Conservation (phyloP, 37 sponge, comb jelly and placozoan genomes). For the Petrosia ficiformis region DNA sequence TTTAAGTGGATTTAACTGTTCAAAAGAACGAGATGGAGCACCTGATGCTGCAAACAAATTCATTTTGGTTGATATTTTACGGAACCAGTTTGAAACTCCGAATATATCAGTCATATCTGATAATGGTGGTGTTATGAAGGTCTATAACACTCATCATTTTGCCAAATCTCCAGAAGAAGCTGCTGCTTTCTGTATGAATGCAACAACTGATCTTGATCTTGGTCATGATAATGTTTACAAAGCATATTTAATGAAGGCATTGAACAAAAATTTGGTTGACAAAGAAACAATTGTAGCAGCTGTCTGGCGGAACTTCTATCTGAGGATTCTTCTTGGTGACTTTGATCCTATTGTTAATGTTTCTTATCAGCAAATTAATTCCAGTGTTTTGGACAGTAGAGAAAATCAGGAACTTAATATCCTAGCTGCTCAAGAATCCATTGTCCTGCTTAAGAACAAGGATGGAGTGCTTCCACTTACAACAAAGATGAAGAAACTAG, state of each 20-base stretch:
- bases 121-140: conserved; percentile 45
- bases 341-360: too few relatives aligned
- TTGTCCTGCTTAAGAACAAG: conserved; percentile 51
- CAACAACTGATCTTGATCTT: conserved; percentile 65
- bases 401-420: too few relatives aligned
- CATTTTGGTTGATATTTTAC: conserved; percentile 50
- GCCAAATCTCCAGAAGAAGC: conserved; percentile 14
- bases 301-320: conserved; percentile 54
- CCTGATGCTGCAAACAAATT: conserved; percentile 74
- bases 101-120: conserved; percentile 71
- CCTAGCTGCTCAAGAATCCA: conserved; percentile 47
- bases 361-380: too few relatives aligned
- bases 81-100: conserved; percentile 51
- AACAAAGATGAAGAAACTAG: conserved; percentile 24
- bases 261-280: conserved; percentile 19
- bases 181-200: conserved; percentile 75
- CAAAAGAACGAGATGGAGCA: conserved; percentile 43
- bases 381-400: conserved; percentile 30
- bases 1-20: conserved; percentile 50
- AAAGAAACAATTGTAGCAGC: conserved; percentile 27
- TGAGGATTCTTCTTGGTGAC: too few relatives aligned
- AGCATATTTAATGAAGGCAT: conserved; percentile 27
- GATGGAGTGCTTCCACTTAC: conserved; percentile 15
- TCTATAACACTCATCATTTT: conserved; percentile 41
- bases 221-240: conserved; percentile 57